Evolutionary conservation across 2,888 invertebrate species (phyloP).

Genomic region (Drosophila paracracens): DNA sequence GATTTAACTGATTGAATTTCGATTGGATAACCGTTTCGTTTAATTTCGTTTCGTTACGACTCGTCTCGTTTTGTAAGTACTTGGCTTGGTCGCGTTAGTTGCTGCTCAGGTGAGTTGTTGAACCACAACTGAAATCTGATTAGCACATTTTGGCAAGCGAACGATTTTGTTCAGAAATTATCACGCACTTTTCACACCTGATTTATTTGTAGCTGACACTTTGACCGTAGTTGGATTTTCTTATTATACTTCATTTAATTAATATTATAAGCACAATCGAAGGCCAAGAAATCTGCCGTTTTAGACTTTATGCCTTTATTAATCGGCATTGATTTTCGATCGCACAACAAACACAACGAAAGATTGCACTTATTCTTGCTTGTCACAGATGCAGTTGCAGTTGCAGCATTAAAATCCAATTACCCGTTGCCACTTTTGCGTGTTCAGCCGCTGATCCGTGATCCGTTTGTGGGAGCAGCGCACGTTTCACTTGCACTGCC

Average conservation of each 20-base stretch:
- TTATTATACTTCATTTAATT: slow-evolving; percentile 11
- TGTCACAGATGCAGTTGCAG: slow-evolving; percentile 3
- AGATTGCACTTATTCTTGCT: slow-evolving; percentile 32
- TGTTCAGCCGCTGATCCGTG: slow-evolving; percentile 38
- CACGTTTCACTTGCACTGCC: slow-evolving; percentile 39
- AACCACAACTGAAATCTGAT: slow-evolving; percentile 77
- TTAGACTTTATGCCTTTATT: slow-evolving; percentile 17
- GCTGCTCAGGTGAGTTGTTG: slow-evolving; percentile 53
- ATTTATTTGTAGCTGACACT: slow-evolving; percentile 51
- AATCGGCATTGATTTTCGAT: slow-evolving; percentile 24
- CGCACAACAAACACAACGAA: slow-evolving; percentile 22
- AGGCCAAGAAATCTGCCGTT: slow-evolving; percentile 6
- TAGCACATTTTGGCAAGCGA: slow-evolving; percentile 72
- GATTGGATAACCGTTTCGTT: slow-evolving; percentile 28
- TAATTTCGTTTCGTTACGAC: slow-evolving; percentile 3
- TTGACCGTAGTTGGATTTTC: slow-evolving; percentile 16
- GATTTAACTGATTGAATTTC: slow-evolving; percentile 53
- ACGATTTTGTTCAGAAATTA: slow-evolving; percentile 71
- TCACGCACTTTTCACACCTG: slow-evolving; percentile 83
- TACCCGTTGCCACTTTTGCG: slow-evolving; percentile 38
- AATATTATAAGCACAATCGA: slow-evolving; percentile 1
- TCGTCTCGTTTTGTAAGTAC: slow-evolving; percentile 10
- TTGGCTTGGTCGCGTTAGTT: slow-evolving; percentile 21
- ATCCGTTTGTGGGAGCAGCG: slow-evolving; percentile 50
- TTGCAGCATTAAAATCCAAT: slow-evolving; percentile 50